phyloP scores from a whole-genome alignment of 1,140 invertebrate genomes.

The Bombus difficillimus region DNA sequence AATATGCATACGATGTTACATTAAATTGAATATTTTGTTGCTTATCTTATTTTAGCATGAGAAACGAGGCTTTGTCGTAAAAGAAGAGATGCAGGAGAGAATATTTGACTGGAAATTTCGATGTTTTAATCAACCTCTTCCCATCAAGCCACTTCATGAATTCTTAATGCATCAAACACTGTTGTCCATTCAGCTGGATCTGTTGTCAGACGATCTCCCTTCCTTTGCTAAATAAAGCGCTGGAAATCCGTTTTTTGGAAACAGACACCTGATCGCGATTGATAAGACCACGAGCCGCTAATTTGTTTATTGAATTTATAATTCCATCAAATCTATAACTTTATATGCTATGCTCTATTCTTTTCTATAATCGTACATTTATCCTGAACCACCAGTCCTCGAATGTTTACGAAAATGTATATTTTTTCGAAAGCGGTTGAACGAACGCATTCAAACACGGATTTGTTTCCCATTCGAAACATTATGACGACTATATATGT shows the following conservation, averaged over 20 bases:
- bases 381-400: too few relatives aligned
- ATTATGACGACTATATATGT: neutral
- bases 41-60: neutral
- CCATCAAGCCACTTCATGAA: neutral
- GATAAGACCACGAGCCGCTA: neutral
- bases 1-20: constrained; percentile 30
- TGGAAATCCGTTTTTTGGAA: neutral
- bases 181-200: too few relatives aligned
- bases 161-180: too few relatives aligned
- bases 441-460: neutral
- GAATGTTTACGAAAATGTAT: too few relatives aligned
- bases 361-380: neutral
- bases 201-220: neutral
- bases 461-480: neutral
- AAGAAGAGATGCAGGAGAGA: neutral
- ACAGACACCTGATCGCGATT: neutral
- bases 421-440: too few relatives aligned
- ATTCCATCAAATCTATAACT: neutral
- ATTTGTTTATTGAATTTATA: neutral
- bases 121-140: neutral
- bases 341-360: neutral
- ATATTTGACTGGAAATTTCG: neutral
- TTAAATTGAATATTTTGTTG: constrained; percentile 23
- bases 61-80: neutral
- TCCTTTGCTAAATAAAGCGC: neutral